Conservation (phyloP, 2,113 vertebrate genomes). For the Charina bottae region DNA sequence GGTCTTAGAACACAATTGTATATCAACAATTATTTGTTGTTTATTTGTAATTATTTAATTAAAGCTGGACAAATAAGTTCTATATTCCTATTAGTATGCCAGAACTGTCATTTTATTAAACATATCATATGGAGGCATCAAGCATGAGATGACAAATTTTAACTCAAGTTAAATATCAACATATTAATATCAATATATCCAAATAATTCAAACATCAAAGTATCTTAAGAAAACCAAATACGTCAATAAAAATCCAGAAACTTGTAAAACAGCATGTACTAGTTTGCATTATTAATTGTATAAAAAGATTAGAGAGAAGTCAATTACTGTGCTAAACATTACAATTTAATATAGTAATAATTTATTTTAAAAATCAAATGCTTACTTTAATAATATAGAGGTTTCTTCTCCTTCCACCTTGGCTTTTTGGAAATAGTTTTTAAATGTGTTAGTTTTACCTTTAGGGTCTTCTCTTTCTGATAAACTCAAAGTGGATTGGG, state of each 20-base stretch:
- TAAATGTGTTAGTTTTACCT: constrained; percentile 57
- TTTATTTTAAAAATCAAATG: constrained; percentile 41
- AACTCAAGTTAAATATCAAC: constrained; percentile 1
- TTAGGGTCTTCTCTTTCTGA: constrained; percentile 62
- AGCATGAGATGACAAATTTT: not conserved
- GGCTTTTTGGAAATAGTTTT: constrained; percentile 61
- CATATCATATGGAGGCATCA: not conserved
- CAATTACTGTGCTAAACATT: constrained; percentile 41
- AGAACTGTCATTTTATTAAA: not conserved
- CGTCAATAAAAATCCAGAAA: constrained; percentile 25
- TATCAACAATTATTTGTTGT: not conserved
- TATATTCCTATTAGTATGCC: not conserved
- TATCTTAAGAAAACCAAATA: not conserved
- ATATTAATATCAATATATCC: not conserved
- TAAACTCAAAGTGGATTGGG: constrained; percentile 49
- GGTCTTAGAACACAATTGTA: not conserved
- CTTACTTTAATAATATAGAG: constrained; percentile 69
- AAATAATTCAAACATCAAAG: constrained; percentile 16
- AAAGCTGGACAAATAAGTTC: not conserved
- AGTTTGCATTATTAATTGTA: constrained; percentile 8
- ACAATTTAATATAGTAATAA: constrained; percentile 34
- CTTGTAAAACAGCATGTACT: not conserved
- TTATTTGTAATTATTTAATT: not conserved
- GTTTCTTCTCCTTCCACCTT: constrained; percentile 63
- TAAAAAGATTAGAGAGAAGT: constrained; percentile 28